Base-by-base conservation (phyloP, 1,140 invertebrate species). In the Cepaea nemoralis region DNA sequence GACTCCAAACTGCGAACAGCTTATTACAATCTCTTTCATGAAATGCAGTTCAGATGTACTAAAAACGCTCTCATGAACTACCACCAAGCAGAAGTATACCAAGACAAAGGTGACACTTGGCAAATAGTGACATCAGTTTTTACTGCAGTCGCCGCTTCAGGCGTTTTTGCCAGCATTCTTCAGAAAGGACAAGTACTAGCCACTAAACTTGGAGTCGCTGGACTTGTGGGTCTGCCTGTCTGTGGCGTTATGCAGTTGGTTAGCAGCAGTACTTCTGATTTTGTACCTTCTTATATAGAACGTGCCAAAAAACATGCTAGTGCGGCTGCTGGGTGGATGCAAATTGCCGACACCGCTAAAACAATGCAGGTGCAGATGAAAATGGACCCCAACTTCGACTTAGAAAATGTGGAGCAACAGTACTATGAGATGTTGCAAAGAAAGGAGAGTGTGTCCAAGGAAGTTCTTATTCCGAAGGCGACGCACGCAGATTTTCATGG, bases 21-120 rank as follows among this genome's bases (percentile, higher is more conserved):
- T 3, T 75, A 75, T 33, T 35, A 5, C 24, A n/a, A 6, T 10
- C 73, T 75, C 10, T 75, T 75, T 27, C 73, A 50, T 24, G 73
- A 75, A 50, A 75, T 75, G 73, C 73, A 75, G 73, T 75, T 75
- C 45, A 5, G 73, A 10, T 45, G 39, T 31, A 75, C 73, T 24
- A 75, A 75, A 45, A 75, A 75, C 42, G 73, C 73, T 10, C 40
- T 75, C 2, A 75, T 75, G 73, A 75, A 75, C 45, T 75, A 75
- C 73, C 45, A 75, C 73, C 40, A 75, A 75, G 73, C 73, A 40
- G 73, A 50, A 14, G n/a, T 24, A 1, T 35, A n/a, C 10, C 27
- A 45, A 19, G 22, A 2, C 0, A 45, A 75, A 22, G 73, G 73
- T 2, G 31, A 50, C 10, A 45, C 24, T 1, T 48, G 22, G 16